These are phyloP conservation scores for Hippocampus abdominalis DNA, from an alignment of 2,113 vertebrate genomes.

Conservation along the genomic window DNA sequence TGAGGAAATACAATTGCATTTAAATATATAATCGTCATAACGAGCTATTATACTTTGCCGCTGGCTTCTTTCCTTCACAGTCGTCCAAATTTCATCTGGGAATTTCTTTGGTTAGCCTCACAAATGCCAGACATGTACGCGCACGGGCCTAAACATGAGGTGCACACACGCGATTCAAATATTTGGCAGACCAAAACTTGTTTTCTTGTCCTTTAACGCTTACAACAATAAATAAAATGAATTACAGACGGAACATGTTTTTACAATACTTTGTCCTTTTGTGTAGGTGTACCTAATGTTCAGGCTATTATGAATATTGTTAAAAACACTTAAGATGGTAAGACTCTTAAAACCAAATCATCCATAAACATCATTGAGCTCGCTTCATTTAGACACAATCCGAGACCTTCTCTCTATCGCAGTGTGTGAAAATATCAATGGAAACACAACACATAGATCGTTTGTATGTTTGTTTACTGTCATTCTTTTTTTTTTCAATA, in stretches of 20 bases:
- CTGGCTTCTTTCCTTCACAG: neutral
- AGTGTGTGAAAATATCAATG: neutral
- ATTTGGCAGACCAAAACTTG: no score
- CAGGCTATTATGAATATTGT: neutral
- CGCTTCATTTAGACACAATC: neutral
- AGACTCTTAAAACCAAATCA: neutral
- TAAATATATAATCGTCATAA: neutral
- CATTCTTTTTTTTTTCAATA: slow-evolving; percentile 58
- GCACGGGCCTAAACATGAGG: neutral
- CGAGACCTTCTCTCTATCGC: neutral
- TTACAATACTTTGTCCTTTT: neutral
- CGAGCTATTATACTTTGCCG: neutral
- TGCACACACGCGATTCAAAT: neutral
- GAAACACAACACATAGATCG: slow-evolving; percentile 5
- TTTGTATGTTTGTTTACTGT: slow-evolving; percentile 56
- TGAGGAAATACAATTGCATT: neutral
- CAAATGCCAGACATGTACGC: neutral
- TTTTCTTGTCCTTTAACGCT: no score
- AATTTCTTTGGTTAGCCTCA: neutral
- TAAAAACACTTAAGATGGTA: no score
- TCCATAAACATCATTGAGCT: neutral
- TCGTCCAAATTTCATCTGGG: neutral
- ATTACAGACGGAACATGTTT: no score
- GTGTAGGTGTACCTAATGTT: neutral
- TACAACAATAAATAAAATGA: no score